phyloP scores from a whole-genome alignment of 1,140 invertebrate genomes.

The Drosophila nigrodunni region DNA sequence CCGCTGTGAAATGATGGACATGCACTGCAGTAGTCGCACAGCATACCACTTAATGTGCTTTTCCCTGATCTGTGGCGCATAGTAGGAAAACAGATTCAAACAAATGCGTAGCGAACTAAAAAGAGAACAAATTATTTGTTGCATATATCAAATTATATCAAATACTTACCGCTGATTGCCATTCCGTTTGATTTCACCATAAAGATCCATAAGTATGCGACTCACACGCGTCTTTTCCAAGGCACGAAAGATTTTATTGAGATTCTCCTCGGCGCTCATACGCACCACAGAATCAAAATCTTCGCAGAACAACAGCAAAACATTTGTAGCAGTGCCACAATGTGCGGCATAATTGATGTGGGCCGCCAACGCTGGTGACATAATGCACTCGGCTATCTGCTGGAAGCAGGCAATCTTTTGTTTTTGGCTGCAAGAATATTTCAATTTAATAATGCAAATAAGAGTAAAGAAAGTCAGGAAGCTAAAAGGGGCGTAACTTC shows the following conservation, averaged over 20 bases:
- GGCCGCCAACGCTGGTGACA: conserved; percentile 85
- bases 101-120: conserved; percentile 89
- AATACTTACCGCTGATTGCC: conserved; percentile 85
- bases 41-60: conserved; percentile 92
- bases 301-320: conserved; percentile 90
- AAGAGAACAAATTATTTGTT: not conserved
- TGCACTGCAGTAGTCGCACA: conserved; percentile 89
- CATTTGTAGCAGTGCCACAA: conserved; percentile 89
- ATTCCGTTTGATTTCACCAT: conserved; percentile 92
- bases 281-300: conserved; percentile 91
- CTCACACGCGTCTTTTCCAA: conserved; percentile 86
- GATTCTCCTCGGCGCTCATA: conserved; percentile 91
- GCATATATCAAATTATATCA: not conserved
- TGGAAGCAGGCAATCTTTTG: conserved; percentile 90
- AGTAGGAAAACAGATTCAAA: conserved; percentile 90
- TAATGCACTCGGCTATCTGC: conserved; percentile 89
- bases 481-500: not conserved
- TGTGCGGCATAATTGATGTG: conserved; percentile 88
- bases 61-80: conserved; percentile 89
- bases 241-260: conserved; percentile 92
- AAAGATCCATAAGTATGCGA: conserved; percentile 91
- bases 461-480: not conserved
- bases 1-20: conserved; percentile 88
- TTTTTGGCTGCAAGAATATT: conserved; percentile 86
- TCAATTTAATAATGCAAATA: not conserved